Conservation (phyloP, 2,797 vertebrate genomes). For the Anisognathus igniventris region DNA sequence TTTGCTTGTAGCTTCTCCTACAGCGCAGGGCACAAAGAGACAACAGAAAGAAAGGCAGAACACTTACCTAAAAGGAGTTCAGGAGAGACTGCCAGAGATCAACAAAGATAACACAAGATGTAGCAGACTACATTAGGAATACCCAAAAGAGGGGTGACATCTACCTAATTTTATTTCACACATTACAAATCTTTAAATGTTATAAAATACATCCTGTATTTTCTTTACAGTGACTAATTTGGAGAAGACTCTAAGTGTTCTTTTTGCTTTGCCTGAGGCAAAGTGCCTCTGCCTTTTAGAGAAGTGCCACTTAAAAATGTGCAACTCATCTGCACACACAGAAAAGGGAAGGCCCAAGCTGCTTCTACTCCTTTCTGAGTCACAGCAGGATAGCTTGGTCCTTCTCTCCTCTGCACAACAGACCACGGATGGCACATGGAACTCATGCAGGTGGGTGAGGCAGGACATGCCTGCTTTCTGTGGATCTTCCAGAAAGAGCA, state of each 20-base stretch:
- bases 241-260: not conserved
- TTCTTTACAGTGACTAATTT: not conserved
- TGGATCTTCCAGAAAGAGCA: not conserved
- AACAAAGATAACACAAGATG: not conserved
- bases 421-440: accelerated
- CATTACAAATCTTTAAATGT: not conserved
- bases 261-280: not conserved
- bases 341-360: not conserved
- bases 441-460: not conserved
- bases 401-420: not conserved
- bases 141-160: not conserved
- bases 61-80: not conserved
- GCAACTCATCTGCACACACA: not conserved
- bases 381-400: not conserved
- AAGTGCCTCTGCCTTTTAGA: not conserved
- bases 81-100: not conserved
- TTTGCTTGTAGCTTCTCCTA: not conserved
- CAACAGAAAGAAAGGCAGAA: not conserved
- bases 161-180: not conserved
- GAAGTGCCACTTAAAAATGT: not conserved
- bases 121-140: not conserved
- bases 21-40: not conserved
- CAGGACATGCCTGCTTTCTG: not conserved
- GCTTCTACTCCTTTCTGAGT: not conserved
- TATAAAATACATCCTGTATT: not conserved